These are phyloP conservation scores for Omphaloscelis lunosa DNA, from an alignment of 2,888 invertebrate species.

Conservation along the genomic window DNA sequence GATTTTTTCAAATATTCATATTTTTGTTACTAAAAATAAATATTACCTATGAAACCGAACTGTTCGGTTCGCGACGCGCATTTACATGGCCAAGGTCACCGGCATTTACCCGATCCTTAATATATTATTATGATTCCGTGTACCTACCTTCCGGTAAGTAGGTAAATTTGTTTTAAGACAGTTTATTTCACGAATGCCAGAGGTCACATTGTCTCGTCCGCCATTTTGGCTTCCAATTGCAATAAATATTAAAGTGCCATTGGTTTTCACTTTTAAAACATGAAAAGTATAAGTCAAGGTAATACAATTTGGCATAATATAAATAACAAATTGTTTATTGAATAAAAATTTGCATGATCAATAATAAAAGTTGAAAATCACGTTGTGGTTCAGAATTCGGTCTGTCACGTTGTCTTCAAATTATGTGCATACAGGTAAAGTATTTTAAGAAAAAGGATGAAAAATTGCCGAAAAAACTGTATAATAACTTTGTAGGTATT, in stretches of 20 bases:
- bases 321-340: slow-evolving; percentile 26
- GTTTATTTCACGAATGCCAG: background rate
- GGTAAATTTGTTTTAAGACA: too few relatives aligned
- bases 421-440: slow-evolving; percentile 36
- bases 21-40: too few relatives aligned
- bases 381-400: background rate
- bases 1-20: too few relatives aligned
- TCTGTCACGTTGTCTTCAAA: slow-evolving; percentile 22
- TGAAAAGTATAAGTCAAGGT: slow-evolving; percentile 22
- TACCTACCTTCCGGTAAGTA: background rate
- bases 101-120: too few relatives aligned
- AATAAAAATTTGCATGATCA: slow-evolving; percentile 27
- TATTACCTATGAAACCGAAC: too few relatives aligned
- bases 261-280: slow-evolving; percentile 22
- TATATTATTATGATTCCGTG: background rate
- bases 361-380: slow-evolving; percentile 5
- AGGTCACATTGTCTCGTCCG: slow-evolving; percentile 11
- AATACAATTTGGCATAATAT: slow-evolving; percentile 32
- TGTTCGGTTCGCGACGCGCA: too few relatives aligned
- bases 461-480: slow-evolving; percentile 1
- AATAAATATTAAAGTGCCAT: slow-evolving; percentile 35
- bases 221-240: slow-evolving; percentile 12
- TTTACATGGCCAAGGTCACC: too few relatives aligned
- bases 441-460: background rate
- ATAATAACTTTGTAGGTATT: background rate